These are phyloP conservation scores for Eupsittula cactorum DNA, from an alignment of 2,113 vertebrate species.

Conservation along the genomic window DNA sequence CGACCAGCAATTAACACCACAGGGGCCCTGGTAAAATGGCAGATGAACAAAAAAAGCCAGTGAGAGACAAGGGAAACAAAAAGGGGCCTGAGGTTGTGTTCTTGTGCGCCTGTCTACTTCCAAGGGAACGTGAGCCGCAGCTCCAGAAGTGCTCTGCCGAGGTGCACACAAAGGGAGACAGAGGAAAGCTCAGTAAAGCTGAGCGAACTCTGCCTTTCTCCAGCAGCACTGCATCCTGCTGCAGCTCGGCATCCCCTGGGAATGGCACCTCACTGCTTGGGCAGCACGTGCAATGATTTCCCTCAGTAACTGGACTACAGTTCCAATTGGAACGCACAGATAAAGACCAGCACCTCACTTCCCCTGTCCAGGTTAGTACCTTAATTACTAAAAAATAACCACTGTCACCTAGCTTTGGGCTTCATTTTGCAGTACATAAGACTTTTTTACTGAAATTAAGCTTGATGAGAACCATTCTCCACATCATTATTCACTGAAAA, in stretches of 20 bases:
- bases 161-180: constrained; percentile 29
- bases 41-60: constrained; percentile 58
- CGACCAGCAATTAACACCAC: constrained; percentile 64
- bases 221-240: background rate
- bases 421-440: background rate
- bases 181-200: constrained; percentile 24
- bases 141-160: background rate
- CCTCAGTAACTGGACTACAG: background rate
- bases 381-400: background rate
- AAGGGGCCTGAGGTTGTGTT: constrained; percentile 18
- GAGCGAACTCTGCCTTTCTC: constrained; percentile 21
- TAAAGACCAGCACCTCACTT: background rate
- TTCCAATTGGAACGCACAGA: background rate
- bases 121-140: background rate
- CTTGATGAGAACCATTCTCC: background rate
- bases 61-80: constrained; percentile 58
- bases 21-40: constrained; percentile 65
- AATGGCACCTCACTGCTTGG: background rate
- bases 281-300: fast-evolving
- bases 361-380: background rate
- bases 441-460: background rate
- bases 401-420: background rate
- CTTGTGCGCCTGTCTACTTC: constrained; percentile 32
- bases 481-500: background rate
- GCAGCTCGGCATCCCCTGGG: background rate